A percentile compares a stretch with the other conserved stretches of the same genome.
These are phyloP conservation scores for Brachypteracias leptosomus DNA, from an alignment of 2,113 vertebrate genomes.

Conservation along the genomic window DNA sequence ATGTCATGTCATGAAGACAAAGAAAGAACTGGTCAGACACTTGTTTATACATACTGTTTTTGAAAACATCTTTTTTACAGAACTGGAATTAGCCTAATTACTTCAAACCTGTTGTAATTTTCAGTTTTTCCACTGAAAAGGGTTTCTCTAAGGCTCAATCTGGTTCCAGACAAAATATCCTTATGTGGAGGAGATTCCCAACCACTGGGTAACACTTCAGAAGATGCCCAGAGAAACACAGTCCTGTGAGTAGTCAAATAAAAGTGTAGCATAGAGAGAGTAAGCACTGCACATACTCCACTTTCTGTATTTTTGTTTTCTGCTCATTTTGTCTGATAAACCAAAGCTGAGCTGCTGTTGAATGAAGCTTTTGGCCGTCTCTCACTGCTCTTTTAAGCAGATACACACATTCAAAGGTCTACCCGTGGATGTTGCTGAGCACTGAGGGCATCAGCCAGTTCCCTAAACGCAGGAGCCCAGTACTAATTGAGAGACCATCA, in stretches of 20 bases:
- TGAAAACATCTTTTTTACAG: not conserved
- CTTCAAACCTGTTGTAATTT: not conserved
- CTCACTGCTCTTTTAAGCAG: not conserved
- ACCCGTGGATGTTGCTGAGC: not conserved
- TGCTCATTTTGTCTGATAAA: not conserved
- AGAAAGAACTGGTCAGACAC: not conserved
- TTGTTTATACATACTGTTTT: not conserved
- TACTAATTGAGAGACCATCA: not conserved
- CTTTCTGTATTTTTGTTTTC: not conserved
- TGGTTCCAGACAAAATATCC: not conserved
- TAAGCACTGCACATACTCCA: not conserved
- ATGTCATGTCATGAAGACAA: not conserved
- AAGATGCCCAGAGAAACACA: not conserved
- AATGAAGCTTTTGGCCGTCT: not conserved
- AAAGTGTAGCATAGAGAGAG: not conserved
- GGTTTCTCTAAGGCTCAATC: not conserved
- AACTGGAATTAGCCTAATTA: not conserved
- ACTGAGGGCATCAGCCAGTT: not conserved
- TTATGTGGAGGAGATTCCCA: accelerated
- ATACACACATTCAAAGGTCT: not conserved
- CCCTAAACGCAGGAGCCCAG: not conserved
- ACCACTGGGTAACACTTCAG: accelerated
- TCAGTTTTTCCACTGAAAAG: not conserved
- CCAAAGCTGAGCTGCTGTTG: not conserved
- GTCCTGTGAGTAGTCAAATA: not conserved